Base-by-base conservation (phyloP, 2,797 vertebrate genomes). In the Platyrinchus mystaceus region DNA sequence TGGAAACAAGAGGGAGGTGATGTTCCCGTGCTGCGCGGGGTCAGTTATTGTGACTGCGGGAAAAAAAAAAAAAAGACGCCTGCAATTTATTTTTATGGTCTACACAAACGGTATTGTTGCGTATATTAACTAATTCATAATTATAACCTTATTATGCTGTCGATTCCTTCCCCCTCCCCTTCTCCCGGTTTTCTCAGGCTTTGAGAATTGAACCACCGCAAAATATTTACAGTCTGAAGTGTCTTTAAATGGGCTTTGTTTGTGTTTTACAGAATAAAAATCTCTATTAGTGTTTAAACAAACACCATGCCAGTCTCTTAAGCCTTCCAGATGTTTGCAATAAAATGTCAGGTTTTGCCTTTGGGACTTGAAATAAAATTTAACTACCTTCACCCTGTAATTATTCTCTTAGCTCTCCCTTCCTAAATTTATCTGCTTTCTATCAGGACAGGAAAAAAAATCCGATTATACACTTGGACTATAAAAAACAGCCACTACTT, bases 311-410 rank as follows among this genome's bases (percentile, higher is more conserved):
- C 97, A 97, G 90, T 96, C 95, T 96, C 97, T 97, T 95, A 91
- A 95, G 92, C 96, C 91, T 96, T 97, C 97, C 98, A 98, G 98
- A 98, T 98, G 98, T 98, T 98, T 97, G 98, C 97, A 98, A 98
- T 98, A 98, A 98, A 98, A 98, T 97, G 95, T 96, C 97, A 98
- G 97, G 97, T 98, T 98, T 98, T 97, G 97, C 98, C 97, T 98
- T 97, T 97, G 97, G 98, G 98, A 98, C 95, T 97, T 93, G 96
- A 98, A 98, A 98, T 98, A 98, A 98, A 98, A 98, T 98, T 97
- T 98, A 98, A 98, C 97, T 97, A 95, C 97, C 97, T 98, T 98
- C 97, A 98, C 97, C 96, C 97, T 97, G 97, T 98, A 97, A 98
- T 98, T 98, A 98, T 98, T 98, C 97, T 98, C 96, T 98, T 97